phyloP scores from a whole-genome alignment of 2,113 vertebrate species.

The Excalfactoria chinensis region DNA sequence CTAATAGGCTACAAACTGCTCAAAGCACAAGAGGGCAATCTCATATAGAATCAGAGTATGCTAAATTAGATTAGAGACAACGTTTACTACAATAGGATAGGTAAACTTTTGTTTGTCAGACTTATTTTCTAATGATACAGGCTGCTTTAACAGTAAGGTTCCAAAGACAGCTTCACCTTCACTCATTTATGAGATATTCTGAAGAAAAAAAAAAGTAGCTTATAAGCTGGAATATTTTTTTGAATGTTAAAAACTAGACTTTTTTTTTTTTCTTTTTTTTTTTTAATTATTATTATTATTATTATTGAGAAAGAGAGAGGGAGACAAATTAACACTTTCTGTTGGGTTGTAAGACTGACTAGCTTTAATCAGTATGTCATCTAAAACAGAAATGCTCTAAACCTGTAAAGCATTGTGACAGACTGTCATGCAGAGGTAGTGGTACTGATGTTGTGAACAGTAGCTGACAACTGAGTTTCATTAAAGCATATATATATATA shows the following conservation, averaged over 20 bases:
- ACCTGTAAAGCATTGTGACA: background rate
- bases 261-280: background rate
- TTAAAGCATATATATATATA: background rate
- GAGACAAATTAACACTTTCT: background rate
- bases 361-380: background rate
- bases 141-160: background rate
- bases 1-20: background rate
- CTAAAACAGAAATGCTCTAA: background rate
- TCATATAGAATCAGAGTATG: background rate
- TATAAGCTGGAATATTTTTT: background rate
- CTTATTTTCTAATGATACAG: background rate
- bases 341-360: background rate
- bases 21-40: background rate
- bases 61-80: background rate
- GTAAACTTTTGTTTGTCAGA: rapidly evolving
- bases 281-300: background rate
- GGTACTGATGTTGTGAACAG: background rate
- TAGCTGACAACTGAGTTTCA: background rate
- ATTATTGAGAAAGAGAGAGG: background rate
- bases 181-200: background rate
- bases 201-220: background rate
- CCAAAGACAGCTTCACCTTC: background rate
- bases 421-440: background rate
- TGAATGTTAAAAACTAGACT: background rate
- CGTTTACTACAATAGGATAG: background rate